Conservation (phyloP, 2,888 invertebrate genomes). For the Morpho achilles region DNA sequence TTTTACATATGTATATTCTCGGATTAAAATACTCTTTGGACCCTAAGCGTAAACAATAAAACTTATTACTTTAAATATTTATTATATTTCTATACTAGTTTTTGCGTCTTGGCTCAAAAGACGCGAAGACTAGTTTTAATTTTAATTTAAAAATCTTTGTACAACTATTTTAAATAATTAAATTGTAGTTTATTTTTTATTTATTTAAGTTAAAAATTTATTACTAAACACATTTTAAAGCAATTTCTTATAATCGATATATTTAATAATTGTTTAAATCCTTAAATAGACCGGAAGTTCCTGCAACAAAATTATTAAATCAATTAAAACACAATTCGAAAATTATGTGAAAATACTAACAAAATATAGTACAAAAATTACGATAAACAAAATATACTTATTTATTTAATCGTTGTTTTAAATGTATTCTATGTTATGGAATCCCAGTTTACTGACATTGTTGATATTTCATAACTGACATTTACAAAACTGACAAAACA, state of each 20-base stretch:
- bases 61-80: neutral
- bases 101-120: slow-evolving; percentile 67
- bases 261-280: too few species aligned
- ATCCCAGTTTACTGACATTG: too few species aligned
- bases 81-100: slow-evolving; percentile 37
- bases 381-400: too few species aligned
- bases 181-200: too few species aligned
- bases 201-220: too few species aligned
- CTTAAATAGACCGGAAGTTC: slow-evolving; percentile 14
- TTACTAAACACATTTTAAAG: too few species aligned
- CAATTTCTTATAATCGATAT: too few species aligned
- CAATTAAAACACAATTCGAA: neutral
- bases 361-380: too few species aligned
- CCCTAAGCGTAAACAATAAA: slow-evolving; percentile 19
- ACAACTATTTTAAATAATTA: neutral
- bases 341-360: neutral
- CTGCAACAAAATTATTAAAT: slow-evolving; percentile 16
- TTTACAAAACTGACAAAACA: too few species aligned
- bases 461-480: too few species aligned
- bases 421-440: too few species aligned
- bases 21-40: slow-evolving; percentile 20
- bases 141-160: slow-evolving; percentile 6
- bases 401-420: too few species aligned
- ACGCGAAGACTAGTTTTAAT: slow-evolving; percentile 52
- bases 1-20: slow-evolving; percentile 3